Base-by-base conservation (phyloP, 2,797 vertebrate genomes). In the Aldrovandia affinis region DNA sequence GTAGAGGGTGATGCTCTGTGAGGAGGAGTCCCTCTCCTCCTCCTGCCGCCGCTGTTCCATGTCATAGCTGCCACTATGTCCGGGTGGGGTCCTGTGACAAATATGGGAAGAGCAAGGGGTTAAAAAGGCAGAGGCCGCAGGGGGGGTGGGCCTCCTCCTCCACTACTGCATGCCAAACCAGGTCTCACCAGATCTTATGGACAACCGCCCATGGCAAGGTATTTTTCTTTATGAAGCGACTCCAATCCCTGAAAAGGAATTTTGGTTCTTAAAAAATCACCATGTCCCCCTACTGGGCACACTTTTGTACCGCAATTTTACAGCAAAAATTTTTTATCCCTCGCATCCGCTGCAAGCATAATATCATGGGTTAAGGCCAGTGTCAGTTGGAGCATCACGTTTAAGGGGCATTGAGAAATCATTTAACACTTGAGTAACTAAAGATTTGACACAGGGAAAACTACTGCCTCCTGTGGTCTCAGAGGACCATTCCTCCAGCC, bases 21-120 rank as follows among this genome's bases (percentile, higher is more conserved):
- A 80, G 84, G 25, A 52, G 80, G 87, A 86, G 54, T 86, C 88
- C 61, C 87, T 50, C 36, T 88, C 89, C 79, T 94, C 93, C 84
- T 86, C 89, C 36, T 81, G 90, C 87, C 90, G 91, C 83, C 89
- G 93, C 86, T 89, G 92, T 75, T 93, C 93, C 87, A 95, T 86
- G 88, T 95, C 93, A 92, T 93, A 95, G 78, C 88, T 89, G 88
- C 87, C 90, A 44, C 86, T 89, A 84, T 87, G 92, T 83, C 85
- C 91, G 61, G 93, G 92, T 85, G 92, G 86, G 84, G 85, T 89
- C 88, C 95, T 97, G 87, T 12, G 91, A 88, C 89, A 90, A 90
- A 84, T 87, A 78, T 85, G 39, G 85, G 44, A 84, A 2, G 0
- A 78, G 81, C 3, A 15, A 12, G 1, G 44, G 65, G 54, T 61